Conservation (phyloP, 2,797 vertebrate species). For the Gephyroberyx darwinii region DNA sequence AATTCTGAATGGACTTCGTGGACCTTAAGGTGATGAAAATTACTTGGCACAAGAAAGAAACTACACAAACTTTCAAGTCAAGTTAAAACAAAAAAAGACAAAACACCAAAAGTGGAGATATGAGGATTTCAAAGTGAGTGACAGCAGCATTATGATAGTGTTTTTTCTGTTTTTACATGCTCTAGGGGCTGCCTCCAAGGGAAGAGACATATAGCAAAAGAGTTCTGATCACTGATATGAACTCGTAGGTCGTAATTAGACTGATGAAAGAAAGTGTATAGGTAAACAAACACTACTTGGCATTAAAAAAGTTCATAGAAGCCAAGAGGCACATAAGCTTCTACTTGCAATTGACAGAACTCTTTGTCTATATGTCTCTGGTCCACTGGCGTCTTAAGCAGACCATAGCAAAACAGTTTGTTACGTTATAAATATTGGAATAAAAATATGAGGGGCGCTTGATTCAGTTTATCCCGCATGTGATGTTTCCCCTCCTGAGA, state of each 20-base stretch:
- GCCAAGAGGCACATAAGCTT: neutral
- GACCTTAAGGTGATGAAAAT: conserved; percentile 22
- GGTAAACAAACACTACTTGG: conserved; percentile 52
- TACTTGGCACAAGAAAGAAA: conserved; percentile 39
- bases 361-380: conserved; percentile 46
- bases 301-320: conserved; percentile 37
- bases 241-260: conserved; percentile 1
- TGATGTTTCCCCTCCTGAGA: conserved; percentile 41
- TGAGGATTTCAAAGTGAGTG: conserved; percentile 62
- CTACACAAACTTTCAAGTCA: conserved; percentile 54
- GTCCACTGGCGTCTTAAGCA: conserved; percentile 48
- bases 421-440: conserved; percentile 65
- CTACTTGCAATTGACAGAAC: conserved; percentile 20
- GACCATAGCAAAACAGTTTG: conserved; percentile 72
- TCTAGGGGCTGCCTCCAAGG: conserved; percentile 59
- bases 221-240: conserved; percentile 3
- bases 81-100: conserved; percentile 43
- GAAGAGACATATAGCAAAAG: conserved; percentile 39
- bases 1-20: conserved; percentile 36
- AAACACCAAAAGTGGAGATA: conserved; percentile 34
- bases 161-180: conserved; percentile 75
- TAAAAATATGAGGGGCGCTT: conserved; percentile 60
- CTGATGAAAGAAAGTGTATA: conserved; percentile 8
- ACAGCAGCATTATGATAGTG: conserved; percentile 73
- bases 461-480: conserved; percentile 27